phyloP scores from a whole-genome alignment of 35 echinoderm and acorn worm species.

The Ptychodera flava region DNA sequence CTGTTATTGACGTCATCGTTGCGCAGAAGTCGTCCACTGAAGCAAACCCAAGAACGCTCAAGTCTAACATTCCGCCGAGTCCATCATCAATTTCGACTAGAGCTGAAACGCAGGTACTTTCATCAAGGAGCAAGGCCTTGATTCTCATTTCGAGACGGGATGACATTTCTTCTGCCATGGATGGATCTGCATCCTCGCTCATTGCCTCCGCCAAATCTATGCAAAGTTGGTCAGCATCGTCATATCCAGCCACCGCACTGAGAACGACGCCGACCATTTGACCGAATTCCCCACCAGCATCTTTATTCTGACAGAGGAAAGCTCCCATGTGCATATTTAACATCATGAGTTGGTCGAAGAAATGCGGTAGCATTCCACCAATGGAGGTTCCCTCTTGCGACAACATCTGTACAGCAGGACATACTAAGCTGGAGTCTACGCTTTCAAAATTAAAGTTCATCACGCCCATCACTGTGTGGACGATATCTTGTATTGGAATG shows the following conservation, averaged over 20 bases:
- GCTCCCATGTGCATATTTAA: too few relatives aligned
- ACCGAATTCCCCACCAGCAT: neutral
- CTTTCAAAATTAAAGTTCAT: too few relatives aligned
- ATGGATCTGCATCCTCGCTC: neutral
- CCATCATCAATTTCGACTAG: neutral
- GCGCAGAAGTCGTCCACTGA: neutral
- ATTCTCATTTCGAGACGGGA: neutral
- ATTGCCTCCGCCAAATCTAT: neutral
- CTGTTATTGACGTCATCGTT: too few relatives aligned
- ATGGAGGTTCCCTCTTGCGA: too few relatives aligned
- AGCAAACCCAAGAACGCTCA: neutral
- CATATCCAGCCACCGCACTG: neutral
- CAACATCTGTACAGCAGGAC: too few relatives aligned
- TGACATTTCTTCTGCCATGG: neutral
- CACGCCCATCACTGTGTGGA: too few relatives aligned
- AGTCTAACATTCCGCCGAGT: neutral
- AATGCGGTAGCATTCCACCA: too few relatives aligned
- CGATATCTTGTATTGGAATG: too few relatives aligned
- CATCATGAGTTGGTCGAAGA: too few relatives aligned
- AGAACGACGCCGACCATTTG: neutral
- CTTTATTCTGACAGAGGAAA: neutral
- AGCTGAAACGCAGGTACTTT: neutral
- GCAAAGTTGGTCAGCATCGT: neutral
- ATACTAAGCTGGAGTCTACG: too few relatives aligned
- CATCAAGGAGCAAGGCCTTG: neutral